Evolutionary conservation across 2,888 invertebrate genomes (phyloP), one percentile per base, ranked within the genome.

Genomic region (Agonopterix subpropinquella): DNA sequence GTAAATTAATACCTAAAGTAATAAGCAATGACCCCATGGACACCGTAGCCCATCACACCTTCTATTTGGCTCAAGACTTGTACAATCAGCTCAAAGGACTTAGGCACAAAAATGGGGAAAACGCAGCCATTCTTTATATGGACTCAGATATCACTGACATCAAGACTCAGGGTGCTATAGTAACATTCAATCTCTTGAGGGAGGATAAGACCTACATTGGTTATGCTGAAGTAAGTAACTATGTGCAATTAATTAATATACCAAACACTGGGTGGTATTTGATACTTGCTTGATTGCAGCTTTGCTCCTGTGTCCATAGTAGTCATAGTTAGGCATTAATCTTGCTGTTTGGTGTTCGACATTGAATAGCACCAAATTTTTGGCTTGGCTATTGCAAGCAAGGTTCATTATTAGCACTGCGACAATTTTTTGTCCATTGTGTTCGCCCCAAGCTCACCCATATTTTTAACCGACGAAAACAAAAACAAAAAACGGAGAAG

Each of bases 111-210:
- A 97, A 96, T 86, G 94, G 93, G 0, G 75, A 82, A 36, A 91
- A 91, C 28, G 92, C 94, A 35, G 92, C 91, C 8, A 78, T 89
- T 59, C 77, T 97, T 1, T 98, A 98, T 71, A 90, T 92, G 67
- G 93, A 95, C 68, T 91, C 92, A 0, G 89, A 91, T 57, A 96
- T 93, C 74, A 88, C 85, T 49, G 86, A 92, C 65, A 69, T 73
- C 1, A 62, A 70, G 11, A 82, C 73, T 13, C 98, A 99, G 84
- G 98, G 98, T 8, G 93, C 93, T 41, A 93, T 96, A 53, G 92
- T 99, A 4, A 93, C 95, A 58, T 98, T 99, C 74, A 98, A 97
- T 89, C 80, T 98, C 48, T 72, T 93, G 8, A 90, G 96, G 58
- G 89, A 92, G 41, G 92, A 93, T 82, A 95, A 96, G 18, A 90